phyloP scores from a whole-genome alignment of 1,140 invertebrate genomes.

The Lanistes nyassanus region DNA sequence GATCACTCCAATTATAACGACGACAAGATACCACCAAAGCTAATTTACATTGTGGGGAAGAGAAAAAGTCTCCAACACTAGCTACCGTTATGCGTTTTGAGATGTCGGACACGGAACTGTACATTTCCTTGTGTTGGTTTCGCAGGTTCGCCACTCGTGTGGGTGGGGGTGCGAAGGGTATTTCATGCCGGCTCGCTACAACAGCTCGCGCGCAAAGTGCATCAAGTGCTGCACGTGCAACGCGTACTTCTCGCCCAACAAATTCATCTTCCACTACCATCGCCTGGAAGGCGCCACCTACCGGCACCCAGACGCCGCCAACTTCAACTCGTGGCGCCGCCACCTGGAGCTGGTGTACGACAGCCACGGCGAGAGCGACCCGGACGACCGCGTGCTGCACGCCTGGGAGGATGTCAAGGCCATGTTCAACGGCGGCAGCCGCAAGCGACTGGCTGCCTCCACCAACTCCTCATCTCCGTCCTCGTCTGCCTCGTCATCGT shows the following conservation, averaged over 20 bases:
- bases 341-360: slow-evolving; percentile 79
- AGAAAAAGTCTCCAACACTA: too few species aligned
- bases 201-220: slow-evolving; percentile 83
- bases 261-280: slow-evolving; percentile 98
- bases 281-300: slow-evolving; percentile 82
- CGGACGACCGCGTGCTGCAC: slow-evolving; percentile 59
- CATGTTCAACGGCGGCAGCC: slow-evolving; percentile 97
- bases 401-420: slow-evolving; percentile 92
- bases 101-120: too few species aligned
- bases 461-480: not conserved
- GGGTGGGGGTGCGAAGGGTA: slow-evolving; percentile 93
- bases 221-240: slow-evolving; percentile 93
- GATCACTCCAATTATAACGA: too few species aligned
- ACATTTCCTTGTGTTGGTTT: slow-evolving; percentile 77
- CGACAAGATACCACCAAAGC: too few species aligned
- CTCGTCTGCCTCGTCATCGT: slow-evolving; percentile 3
- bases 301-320: slow-evolving; percentile 94
- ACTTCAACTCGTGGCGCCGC: slow-evolving; percentile 97
- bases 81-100: too few species aligned
- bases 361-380: slow-evolving; percentile 19
- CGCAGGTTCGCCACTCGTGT: slow-evolving; percentile 87
- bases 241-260: slow-evolving; percentile 97
- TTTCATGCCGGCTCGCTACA: slow-evolving; percentile 85
- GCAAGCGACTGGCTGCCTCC: slow-evolving; percentile 79
- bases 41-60: too few species aligned